Conservation (phyloP, 2,888 invertebrate species). For the Lepeophtheirus nordmannii region DNA sequence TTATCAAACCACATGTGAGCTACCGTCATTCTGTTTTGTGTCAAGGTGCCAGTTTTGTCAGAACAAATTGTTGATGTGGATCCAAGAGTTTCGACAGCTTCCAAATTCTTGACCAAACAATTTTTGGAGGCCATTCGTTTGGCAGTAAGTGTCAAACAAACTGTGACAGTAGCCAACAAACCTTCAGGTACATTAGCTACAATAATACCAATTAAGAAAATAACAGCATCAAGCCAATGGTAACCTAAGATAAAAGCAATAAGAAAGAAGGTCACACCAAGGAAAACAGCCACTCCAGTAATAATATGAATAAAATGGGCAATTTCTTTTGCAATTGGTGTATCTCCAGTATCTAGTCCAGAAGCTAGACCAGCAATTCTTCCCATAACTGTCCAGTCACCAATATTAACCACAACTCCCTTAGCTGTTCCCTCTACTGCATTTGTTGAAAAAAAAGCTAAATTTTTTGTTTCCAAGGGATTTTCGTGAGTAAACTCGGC, state of each 20-base stretch:
- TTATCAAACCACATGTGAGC: slow-evolving; percentile 54
- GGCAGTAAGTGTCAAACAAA: slow-evolving; percentile 56
- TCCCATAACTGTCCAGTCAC: slow-evolving; percentile 53
- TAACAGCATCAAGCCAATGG: slow-evolving; percentile 70
- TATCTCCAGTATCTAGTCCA: slow-evolving; percentile 47
- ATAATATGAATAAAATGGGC: slow-evolving; percentile 52
- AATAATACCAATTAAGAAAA: slow-evolving; percentile 48
- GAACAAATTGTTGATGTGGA: slow-evolving; percentile 65
- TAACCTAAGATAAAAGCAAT: slow-evolving; percentile 76
- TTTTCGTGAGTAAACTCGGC: slow-evolving; percentile 39
- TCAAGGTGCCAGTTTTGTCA: slow-evolving; percentile 61
- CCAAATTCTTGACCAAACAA: slow-evolving; percentile 60
- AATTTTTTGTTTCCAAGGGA: slow-evolving; percentile 49
- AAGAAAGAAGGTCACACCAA: slow-evolving; percentile 52
- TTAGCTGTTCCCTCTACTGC: slow-evolving; percentile 45
- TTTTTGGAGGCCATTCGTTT: slow-evolving; percentile 65
- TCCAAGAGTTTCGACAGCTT: slow-evolving; percentile 61
- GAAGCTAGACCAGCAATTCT: slow-evolving; percentile 52
- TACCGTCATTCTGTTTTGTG: slow-evolving; percentile 53
- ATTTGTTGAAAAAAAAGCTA: slow-evolving; percentile 62
- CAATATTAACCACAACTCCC: slow-evolving; percentile 50
- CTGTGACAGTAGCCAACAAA: slow-evolving; percentile 58
- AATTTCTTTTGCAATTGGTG: slow-evolving; percentile 62
- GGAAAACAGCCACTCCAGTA: slow-evolving; percentile 47
- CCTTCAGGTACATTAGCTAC: slow-evolving; percentile 68